Evolutionary conservation across 2,797 vertebrate species (phyloP).

Genomic region (Sylvilagus floridanus): DNA sequence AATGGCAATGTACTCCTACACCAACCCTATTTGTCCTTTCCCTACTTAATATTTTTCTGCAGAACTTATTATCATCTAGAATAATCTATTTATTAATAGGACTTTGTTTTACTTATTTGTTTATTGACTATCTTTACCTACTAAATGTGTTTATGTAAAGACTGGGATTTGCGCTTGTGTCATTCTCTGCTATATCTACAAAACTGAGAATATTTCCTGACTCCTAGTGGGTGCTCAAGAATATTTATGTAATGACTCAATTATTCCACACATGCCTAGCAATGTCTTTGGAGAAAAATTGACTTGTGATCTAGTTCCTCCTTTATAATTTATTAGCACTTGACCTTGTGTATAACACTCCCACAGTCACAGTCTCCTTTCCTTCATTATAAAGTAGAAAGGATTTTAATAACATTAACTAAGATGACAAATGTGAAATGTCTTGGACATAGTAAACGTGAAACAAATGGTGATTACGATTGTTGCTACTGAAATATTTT

Average conservation of each 20-base stretch:
- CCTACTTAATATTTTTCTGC: neutral
- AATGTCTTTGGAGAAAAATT: neutral
- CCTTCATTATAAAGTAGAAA: constrained; percentile 14
- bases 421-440: neutral
- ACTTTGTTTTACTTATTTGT: neutral
- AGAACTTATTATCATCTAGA: neutral
- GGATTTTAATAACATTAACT: neutral
- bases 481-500: constrained; percentile 41
- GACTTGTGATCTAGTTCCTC: neutral
- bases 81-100: neutral
- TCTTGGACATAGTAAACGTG: neutral
- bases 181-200: neutral
- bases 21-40: neutral
- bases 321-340: neutral
- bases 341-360: neutral
- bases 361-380: neutral
- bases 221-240: neutral
- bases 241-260: neutral
- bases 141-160: neutral
- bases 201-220: neutral
- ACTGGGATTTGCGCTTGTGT: neutral
- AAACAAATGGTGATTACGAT: neutral
- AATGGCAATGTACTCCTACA: neutral
- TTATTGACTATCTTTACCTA: neutral
- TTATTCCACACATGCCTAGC: neutral